These are phyloP conservation scores for Ichneumon xanthorius DNA, from an alignment of 2,888 invertebrate genomes.

Conservation along the genomic window DNA sequence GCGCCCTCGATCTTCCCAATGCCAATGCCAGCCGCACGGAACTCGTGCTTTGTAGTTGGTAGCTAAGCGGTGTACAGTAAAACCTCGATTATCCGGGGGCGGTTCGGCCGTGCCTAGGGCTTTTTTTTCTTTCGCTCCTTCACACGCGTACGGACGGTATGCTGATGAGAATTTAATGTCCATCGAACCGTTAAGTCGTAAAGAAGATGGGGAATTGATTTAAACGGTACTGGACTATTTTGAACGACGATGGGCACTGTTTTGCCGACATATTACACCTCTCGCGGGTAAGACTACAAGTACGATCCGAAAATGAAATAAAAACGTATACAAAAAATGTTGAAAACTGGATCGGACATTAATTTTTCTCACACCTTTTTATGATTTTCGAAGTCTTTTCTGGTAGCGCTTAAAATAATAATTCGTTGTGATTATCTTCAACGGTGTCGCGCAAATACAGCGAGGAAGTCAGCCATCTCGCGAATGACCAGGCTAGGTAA, in stretches of 20 bases:
- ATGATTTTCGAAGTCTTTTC: no score
- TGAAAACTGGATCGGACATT: neutral
- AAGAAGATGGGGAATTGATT: neutral
- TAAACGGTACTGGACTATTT: neutral
- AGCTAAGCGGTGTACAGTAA: neutral
- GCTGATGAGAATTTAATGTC: neutral
- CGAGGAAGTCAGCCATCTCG: no score
- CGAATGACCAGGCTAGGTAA: no score
- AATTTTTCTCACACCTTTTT: no score
- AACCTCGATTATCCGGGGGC: neutral
- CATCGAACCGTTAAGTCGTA: neutral
- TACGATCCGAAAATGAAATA: neutral
- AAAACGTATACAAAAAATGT: neutral
- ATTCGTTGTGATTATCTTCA: no score
- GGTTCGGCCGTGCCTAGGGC: neutral
- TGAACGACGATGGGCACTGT: neutral
- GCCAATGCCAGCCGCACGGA: constrained; percentile 61
- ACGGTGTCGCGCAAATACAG: no score
- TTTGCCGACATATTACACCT: neutral
- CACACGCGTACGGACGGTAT: neutral
- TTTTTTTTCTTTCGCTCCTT: neutral
- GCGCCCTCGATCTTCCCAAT: constrained; percentile 63
- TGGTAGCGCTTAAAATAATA: neutral
- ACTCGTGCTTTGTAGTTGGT: constrained; percentile 35
- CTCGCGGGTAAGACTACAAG: neutral